These are phyloP conservation scores for Metopolophium dirhodum DNA, from an alignment of 1,140 invertebrate genomes.

Conservation along the genomic window DNA sequence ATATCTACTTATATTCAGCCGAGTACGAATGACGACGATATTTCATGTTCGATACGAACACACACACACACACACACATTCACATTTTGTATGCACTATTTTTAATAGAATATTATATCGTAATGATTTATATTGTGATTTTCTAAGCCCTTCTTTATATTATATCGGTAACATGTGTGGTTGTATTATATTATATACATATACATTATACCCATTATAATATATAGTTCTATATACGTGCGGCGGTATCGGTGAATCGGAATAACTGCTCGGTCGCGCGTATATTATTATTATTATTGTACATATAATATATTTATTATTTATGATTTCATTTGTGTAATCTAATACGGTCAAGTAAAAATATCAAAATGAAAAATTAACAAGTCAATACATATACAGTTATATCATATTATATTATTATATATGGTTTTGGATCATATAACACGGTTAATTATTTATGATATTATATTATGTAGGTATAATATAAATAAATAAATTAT, in stretches of 20 bases:
- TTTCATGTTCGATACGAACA: slow-evolving; percentile 45
- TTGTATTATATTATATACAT: neutral
- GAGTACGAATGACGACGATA: slow-evolving; percentile 19
- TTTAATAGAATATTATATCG: slow-evolving; percentile 42
- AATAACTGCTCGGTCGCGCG: neutral
- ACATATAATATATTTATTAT: neutral
- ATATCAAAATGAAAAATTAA: slow-evolving; percentile 24
- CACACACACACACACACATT: neutral
- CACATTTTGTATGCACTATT: slow-evolving; percentile 15
- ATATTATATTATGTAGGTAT: neutral
- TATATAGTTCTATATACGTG: neutral
- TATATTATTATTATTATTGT: neutral
- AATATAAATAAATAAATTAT: neutral
- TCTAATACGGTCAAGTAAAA: slow-evolving; percentile 28
- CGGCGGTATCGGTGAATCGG: slow-evolving; percentile 19
- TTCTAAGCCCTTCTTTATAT: neutral
- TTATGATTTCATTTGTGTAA: slow-evolving; percentile 45
- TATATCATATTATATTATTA: neutral
- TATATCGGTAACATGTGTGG: neutral
- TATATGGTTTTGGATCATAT: neutral
- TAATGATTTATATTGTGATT: slow-evolving; percentile 47
- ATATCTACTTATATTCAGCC: slow-evolving; percentile 21
- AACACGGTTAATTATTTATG: neutral
- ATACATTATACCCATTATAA: neutral
- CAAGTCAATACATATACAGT: neutral